A percentile compares a stretch with the other conserved stretches of the same genome.
phyloP scores from a whole-genome alignment of 1,140 invertebrate genomes.

The Archivesica marissinica region DNA sequence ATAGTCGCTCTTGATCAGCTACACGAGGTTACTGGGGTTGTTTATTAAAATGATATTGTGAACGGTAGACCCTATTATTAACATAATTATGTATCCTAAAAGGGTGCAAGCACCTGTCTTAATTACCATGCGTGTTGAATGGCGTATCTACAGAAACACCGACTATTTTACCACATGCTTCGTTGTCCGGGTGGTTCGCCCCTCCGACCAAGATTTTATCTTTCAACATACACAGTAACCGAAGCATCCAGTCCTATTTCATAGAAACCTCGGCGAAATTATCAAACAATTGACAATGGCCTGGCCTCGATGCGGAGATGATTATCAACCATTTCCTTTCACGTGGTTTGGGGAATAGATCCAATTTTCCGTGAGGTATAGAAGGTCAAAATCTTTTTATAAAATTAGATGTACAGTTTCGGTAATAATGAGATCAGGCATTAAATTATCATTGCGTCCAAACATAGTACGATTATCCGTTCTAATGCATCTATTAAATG shows the following conservation, averaged over 20 bases:
- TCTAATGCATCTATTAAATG: constrained; percentile 46
- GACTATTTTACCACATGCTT: constrained; percentile 51
- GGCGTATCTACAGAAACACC: constrained; percentile 21
- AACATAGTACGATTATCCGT: constrained; percentile 30
- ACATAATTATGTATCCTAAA: constrained; percentile 54
- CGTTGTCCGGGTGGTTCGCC: constrained; percentile 53
- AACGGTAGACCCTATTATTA: constrained; percentile 54
- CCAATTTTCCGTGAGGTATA: constrained; percentile 55
- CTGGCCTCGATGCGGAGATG: constrained; percentile 51
- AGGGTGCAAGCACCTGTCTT: constrained; percentile 55
- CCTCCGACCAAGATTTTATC: constrained; percentile 55
- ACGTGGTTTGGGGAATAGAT: constrained; percentile 52
- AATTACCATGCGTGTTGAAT: constrained; percentile 45
- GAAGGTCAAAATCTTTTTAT: constrained; percentile 53
- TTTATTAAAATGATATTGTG: constrained; percentile 62
- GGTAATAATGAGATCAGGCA: constrained; percentile 50
- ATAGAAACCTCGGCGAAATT: constrained; percentile 61
- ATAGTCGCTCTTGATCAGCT: constrained; percentile 51
- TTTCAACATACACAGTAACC: constrained; percentile 60
- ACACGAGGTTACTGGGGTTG: constrained; percentile 28
- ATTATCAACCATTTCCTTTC: constrained; percentile 62
- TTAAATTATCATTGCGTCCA: constrained; percentile 64
- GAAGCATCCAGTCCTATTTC: constrained; percentile 58
- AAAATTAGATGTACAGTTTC: constrained; percentile 39
- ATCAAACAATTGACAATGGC: constrained; percentile 63